These are phyloP conservation scores for Hyposmocoma kahamanoa DNA, from an alignment of 1,140 invertebrate species.

Conservation along the genomic window DNA sequence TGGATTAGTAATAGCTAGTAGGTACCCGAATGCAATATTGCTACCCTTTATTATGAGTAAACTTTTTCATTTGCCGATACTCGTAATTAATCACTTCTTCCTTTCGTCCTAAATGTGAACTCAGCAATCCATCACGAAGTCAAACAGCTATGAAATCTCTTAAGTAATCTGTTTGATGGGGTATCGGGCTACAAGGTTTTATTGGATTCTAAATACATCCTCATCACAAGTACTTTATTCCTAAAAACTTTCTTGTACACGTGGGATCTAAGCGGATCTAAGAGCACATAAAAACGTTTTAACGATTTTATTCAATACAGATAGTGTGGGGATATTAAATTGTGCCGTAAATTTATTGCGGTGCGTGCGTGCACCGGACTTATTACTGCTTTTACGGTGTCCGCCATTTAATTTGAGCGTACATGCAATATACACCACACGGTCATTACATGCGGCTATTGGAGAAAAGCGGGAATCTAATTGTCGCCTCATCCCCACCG, in stretches of 20 bases:
- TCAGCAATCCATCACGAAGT: conserved; percentile 34
- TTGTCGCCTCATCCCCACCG: conserved; percentile 57
- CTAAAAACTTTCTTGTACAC: no score
- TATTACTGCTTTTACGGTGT: conserved; percentile 52
- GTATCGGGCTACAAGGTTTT: background rate
- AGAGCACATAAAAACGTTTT: conserved; percentile 18
- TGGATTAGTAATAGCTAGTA: no score
- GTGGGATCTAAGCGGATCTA: no score
- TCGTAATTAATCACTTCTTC: conserved; percentile 24
- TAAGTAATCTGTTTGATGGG: conserved; percentile 22
- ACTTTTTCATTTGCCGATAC: conserved; percentile 6
- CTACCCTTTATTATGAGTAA: no score
- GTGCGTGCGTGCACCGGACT: conserved; percentile 47
- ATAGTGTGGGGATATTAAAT: conserved; percentile 33
- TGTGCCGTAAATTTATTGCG: conserved; percentile 36
- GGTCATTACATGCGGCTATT: conserved; percentile 43
- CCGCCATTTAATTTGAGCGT: conserved; percentile 56
- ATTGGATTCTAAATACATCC: no score
- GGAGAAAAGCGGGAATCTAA: conserved; percentile 56
- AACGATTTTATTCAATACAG: conserved; percentile 32
- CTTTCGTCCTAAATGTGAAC: conserved; percentile 15
- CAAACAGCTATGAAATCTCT: conserved; percentile 36
- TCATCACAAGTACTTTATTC: no score
- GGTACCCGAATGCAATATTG: no score
- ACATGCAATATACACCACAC: conserved; percentile 50